A percentile compares a stretch with the other conserved stretches of the same genome.
These are phyloP conservation scores for Meloidogyne floridensis DNA, from an alignment of 1,140 invertebrate species.

Conservation along the genomic window DNA sequence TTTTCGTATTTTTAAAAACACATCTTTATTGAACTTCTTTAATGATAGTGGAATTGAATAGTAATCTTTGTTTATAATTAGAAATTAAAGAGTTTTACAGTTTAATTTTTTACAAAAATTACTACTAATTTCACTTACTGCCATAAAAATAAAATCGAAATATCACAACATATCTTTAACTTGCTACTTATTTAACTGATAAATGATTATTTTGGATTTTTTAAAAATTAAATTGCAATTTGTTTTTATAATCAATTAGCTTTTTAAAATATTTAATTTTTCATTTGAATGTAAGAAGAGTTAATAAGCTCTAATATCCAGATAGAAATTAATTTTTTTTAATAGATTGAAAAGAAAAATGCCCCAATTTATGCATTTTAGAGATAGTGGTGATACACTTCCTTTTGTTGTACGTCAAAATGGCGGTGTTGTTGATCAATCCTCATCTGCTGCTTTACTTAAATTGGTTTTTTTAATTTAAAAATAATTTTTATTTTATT, in stretches of 20 bases:
- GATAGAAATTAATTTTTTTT: no score
- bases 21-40: neutral
- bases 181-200: neutral
- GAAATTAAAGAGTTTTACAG: no score
- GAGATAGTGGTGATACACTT: neutral
- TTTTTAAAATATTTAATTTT: neutral
- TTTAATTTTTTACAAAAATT: no score
- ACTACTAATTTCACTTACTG: neutral
- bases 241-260: neutral
- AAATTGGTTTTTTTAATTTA: slow-evolving; percentile 10
- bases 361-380: slow-evolving; percentile 23
- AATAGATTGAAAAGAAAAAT: slow-evolving; percentile 6
- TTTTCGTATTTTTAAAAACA: neutral
- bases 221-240: neutral
- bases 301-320: no score
- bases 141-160: neutral
- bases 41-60: no score
- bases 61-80: no score
- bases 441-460: slow-evolving; percentile 1
- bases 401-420: slow-evolving; percentile 23
- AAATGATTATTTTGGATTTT: neutral
- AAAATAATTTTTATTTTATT: neutral
- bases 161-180: neutral
- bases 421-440: neutral
- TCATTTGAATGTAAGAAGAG: no score